Percentiles rank a stretch among this genome's conserved stretches.
phyloP scores from a whole-genome alignment of 2,113 vertebrate genomes.

The Glaucidium brasilianum region DNA sequence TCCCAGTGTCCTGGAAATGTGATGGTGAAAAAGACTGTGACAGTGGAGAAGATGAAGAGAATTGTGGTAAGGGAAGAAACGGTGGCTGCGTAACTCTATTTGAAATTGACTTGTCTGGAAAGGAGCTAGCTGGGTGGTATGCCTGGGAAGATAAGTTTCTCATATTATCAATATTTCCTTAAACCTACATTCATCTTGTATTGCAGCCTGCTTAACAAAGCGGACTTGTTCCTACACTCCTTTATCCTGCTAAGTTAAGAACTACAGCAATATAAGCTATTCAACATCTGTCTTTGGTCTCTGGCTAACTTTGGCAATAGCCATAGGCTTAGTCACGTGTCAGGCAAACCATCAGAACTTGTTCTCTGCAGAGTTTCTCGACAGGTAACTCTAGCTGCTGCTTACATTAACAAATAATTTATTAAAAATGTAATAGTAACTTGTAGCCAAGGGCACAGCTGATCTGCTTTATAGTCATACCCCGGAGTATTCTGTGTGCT shows the following conservation, averaged over 20 bases:
- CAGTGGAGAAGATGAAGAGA: constrained; percentile 90
- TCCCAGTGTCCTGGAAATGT: constrained; percentile 94
- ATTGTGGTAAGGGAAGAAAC: constrained; percentile 85
- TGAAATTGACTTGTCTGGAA: neutral
- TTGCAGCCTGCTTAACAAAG: neutral
- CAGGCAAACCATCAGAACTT: neutral
- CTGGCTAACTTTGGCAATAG: neutral
- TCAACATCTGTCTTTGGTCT: neutral
- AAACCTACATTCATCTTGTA: neutral
- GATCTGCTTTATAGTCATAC: neutral
- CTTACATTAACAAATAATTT: neutral
- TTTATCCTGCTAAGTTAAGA: neutral
- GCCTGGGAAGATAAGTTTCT: neutral
- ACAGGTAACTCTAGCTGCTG: neutral
- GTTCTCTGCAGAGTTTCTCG: neutral
- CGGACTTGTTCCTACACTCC: neutral
- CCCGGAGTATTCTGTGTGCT: neutral
- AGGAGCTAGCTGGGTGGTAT: neutral
- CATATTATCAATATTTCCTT: neutral
- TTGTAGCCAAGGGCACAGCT: neutral
- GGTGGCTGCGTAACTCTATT: neutral
- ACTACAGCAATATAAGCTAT: neutral
- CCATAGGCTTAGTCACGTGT: neutral
- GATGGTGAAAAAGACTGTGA: constrained; percentile 96
- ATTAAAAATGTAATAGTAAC: neutral